A percentile compares a stretch with the other conserved stretches of the same genome.
phyloP scores from a whole-genome alignment of 1,140 invertebrate species.

The Dinothrombium tinctorium region DNA sequence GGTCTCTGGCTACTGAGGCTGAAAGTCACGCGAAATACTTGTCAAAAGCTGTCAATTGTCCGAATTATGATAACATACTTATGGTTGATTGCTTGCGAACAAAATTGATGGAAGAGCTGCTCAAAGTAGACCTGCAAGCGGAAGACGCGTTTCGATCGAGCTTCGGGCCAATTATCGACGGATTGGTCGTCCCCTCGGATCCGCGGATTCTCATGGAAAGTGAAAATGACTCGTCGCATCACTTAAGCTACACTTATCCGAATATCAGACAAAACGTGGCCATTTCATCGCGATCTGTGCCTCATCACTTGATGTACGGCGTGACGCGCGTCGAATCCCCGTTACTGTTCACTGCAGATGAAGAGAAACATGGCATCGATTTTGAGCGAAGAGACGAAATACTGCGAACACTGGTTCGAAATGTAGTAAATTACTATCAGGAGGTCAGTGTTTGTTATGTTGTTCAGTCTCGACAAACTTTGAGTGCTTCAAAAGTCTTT shows the following conservation, averaged over 20 bases:
- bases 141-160: constrained; percentile 55
- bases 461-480: neutral
- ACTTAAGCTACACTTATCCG: no score
- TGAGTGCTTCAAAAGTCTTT: neutral
- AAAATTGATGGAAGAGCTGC: constrained; percentile 33
- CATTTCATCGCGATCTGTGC: no score
- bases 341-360: constrained; percentile 70
- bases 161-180: constrained; percentile 69
- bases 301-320: constrained; percentile 74
- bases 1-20: constrained; percentile 30
- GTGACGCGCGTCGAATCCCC: constrained; percentile 74
- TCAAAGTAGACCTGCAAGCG: constrained; percentile 17
- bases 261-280: no score
- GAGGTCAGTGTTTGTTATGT: constrained; percentile 8
- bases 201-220: constrained; percentile 6
- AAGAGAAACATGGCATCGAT: constrained; percentile 80
- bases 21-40: constrained; percentile 27
- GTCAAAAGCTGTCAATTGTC: constrained; percentile 62
- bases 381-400: constrained; percentile 67
- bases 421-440: constrained; percentile 22
- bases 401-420: constrained; percentile 65
- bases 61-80: constrained; percentile 28
- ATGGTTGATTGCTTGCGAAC: constrained; percentile 55
- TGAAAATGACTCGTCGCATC: neutral
- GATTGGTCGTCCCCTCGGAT: constrained; percentile 24